A percentile compares a stretch with the other conserved stretches of the same genome.
These are phyloP conservation scores for Crocallis elinguaria DNA, from an alignment of 2,888 invertebrate genomes.

Conservation along the genomic window DNA sequence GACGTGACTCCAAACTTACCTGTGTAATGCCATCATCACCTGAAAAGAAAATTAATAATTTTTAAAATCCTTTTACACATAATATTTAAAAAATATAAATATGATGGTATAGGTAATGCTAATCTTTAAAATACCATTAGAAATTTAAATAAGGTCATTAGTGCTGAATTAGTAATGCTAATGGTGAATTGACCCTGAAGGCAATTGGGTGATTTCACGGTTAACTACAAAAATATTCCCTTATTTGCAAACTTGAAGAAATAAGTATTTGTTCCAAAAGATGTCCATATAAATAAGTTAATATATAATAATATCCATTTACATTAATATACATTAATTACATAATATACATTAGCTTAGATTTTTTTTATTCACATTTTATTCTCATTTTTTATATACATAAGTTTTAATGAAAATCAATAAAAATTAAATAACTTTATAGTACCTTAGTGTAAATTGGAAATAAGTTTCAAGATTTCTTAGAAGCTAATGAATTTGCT, in stretches of 20 bases:
- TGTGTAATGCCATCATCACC: conserved; percentile 41
- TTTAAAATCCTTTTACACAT: not conserved
- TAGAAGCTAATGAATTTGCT: not conserved
- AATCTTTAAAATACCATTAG: conserved; percentile 8
- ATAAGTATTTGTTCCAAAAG: not conserved
- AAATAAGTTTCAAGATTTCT: not conserved
- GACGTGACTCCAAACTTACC: conserved; percentile 41
- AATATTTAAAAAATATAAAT: not conserved
- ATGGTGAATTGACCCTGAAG: conserved; percentile 12
- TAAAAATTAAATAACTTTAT: not conserved
- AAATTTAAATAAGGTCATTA: conserved; percentile 24
- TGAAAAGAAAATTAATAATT: conserved; percentile 42
- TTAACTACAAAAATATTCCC: conserved; percentile 18
- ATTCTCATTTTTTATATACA: too few relatives aligned
- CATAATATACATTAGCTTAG: too few relatives aligned
- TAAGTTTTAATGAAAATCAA: too few relatives aligned
- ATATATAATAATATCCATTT: too few relatives aligned
- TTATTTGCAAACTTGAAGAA: conserved; percentile 10
- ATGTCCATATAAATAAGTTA: not conserved
- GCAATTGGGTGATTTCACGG: conserved; percentile 5
- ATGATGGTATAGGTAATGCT: not conserved
- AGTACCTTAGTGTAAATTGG: not conserved
- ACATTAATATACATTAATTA: too few relatives aligned
- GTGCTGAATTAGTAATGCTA: conserved; percentile 8
- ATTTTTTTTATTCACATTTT: too few relatives aligned